phyloP scores from a whole-genome alignment of 2,888 invertebrate genomes.

The Thumatha senex region DNA sequence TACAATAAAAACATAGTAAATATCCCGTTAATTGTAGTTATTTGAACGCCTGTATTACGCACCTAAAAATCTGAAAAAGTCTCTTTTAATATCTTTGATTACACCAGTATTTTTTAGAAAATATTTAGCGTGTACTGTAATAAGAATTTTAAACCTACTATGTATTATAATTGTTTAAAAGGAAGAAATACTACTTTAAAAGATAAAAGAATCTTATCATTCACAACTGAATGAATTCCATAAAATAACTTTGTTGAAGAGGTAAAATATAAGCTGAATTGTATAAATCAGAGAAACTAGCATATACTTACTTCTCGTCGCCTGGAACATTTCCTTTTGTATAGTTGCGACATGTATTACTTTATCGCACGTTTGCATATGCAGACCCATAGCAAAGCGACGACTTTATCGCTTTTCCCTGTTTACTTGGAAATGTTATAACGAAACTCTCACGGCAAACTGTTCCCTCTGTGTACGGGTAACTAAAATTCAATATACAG shows the following conservation, averaged over 20 bases:
- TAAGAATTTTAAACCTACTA: too few relatives aligned
- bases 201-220: neutral
- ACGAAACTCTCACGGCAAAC: conserved; percentile 35
- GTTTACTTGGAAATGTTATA: conserved; percentile 50
- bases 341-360: conserved; percentile 46
- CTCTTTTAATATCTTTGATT: too few relatives aligned
- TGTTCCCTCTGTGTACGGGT: conserved; percentile 34
- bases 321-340: conserved; percentile 54
- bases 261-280: conserved; percentile 33
- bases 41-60: too few relatives aligned
- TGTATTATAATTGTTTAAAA: too few relatives aligned
- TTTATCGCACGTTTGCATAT: conserved; percentile 59
- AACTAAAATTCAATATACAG: conserved; percentile 34
- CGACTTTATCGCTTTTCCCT: conserved; percentile 54
- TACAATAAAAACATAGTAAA: too few relatives aligned
- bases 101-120: too few relatives aligned
- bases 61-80: too few relatives aligned
- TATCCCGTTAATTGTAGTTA: too few relatives aligned
- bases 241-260: conserved; percentile 25
- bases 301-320: conserved; percentile 41
- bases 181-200: too few relatives aligned
- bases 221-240: conserved; percentile 18
- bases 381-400: conserved; percentile 44
- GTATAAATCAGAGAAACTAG: conserved; percentile 42
- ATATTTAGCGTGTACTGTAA: too few relatives aligned